Base-by-base conservation (phyloP, 2,797 vertebrate genomes). In the Molothrus ater region DNA sequence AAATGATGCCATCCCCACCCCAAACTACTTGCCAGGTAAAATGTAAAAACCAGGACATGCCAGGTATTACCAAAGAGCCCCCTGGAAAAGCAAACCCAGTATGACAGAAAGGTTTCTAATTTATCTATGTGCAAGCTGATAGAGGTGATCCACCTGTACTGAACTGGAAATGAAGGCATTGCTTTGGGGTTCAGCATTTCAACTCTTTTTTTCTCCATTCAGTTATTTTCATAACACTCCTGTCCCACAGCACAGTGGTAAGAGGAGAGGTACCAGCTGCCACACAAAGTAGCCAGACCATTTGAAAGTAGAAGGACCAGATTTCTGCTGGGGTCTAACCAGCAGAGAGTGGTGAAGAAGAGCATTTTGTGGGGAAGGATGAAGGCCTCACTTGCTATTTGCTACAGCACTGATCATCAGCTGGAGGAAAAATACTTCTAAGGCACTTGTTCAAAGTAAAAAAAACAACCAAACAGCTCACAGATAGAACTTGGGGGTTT, bases 391-490 rank as follows among this genome's bases (percentile, higher is more conserved):
- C 92, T 96, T 96, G 54, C 91, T 91, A 84, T 94, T 96, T 91
- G 95, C 96, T 93, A 96, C 29, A 93, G 93, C 91, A 93, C 90
- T 96, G 95, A 95, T 97, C 96, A 97, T 96, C 96, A 90, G 73
- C 91, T 73, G 95, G 96, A 96, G 97, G 92, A 89, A 97, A 96
- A 96, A 94, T 95, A 93, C 93, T 96, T 97, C 97, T 98, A 99
- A 99, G 99, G 99, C 99, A 99, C 99, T 99, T 99, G 98, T 98
- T 99, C 85, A 97, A 97, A 98, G 97, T 98, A 98, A 98, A 97
- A 93, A 68, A 36, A 61, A 86, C 92, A 93, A 69, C 4, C n/a
- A 95, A 95, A 76, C 66, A 94, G 89, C 85, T 97, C 90, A 96
- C 82, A 97, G 96, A 96, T 80, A 81, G 93, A 95, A 89, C 51